Evolutionary conservation across 2,888 invertebrate species (phyloP).

Genomic region (Anaspis maculata): DNA sequence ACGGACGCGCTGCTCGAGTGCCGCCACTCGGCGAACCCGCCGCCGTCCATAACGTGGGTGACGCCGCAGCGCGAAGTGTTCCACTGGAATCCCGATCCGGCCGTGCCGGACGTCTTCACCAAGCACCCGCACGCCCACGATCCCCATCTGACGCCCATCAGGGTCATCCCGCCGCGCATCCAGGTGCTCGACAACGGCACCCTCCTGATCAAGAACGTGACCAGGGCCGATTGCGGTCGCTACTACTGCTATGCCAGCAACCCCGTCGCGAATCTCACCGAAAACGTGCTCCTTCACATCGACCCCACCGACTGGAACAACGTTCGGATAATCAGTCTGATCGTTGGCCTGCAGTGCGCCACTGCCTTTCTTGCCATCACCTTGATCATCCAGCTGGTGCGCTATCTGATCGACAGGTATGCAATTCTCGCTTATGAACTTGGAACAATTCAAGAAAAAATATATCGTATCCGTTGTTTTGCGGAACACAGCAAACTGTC

Average conservation of each 20-base stretch:
- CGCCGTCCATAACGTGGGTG: conserved; percentile 78
- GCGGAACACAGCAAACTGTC: too few species aligned
- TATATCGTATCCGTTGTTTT: too few species aligned
- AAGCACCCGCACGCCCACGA: conserved; percentile 58
- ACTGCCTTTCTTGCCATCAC: conserved; percentile 72
- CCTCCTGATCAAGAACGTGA: conserved; percentile 44
- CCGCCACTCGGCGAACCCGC: conserved; percentile 55
- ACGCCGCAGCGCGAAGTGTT: conserved; percentile 65
- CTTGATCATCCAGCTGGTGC: conserved; percentile 67
- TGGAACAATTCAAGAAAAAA: too few species aligned
- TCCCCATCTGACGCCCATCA: conserved; percentile 40
- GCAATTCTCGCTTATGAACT: too few species aligned
- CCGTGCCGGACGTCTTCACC: conserved; percentile 55
- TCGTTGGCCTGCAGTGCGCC: conserved; percentile 75
- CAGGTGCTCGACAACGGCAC: conserved; percentile 50
- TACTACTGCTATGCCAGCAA: conserved; percentile 84
- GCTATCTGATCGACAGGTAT: conserved; percentile 61
- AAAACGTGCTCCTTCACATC: conserved; percentile 68
- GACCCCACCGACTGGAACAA: conserved; percentile 79
- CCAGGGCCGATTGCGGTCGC: conserved; percentile 72
- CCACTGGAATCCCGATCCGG: conserved; percentile 71
- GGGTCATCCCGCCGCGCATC: conserved; percentile 48
- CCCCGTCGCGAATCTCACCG: conserved; percentile 70
- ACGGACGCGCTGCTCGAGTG: conserved; percentile 66
- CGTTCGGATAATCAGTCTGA: conserved; percentile 74